These are phyloP conservation scores for Protobothrops flavoviridis DNA, from an alignment of 2,113 vertebrate species.

Conservation along the genomic window DNA sequence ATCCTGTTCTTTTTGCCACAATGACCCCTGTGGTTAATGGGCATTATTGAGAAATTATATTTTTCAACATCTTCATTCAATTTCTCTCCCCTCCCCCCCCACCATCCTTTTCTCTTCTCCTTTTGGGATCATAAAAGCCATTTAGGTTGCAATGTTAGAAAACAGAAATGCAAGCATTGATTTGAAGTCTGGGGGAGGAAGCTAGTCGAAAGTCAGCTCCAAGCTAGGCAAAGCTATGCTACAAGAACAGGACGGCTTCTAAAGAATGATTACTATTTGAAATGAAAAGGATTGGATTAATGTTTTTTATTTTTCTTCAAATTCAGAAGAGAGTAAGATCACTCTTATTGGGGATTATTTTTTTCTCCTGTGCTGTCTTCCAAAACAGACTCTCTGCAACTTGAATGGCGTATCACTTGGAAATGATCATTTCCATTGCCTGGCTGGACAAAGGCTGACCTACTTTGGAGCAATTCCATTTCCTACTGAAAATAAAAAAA, in stretches of 20 bases:
- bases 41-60: conserved; percentile 66
- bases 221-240: conserved; percentile 42
- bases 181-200: conserved; percentile 53
- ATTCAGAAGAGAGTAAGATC: conserved; percentile 7
- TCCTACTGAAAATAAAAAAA: background rate
- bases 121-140: conserved; percentile 69
- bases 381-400: conserved; percentile 9
- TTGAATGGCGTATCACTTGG: background rate
- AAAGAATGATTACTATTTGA: conserved; percentile 43
- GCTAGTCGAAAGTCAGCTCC: conserved; percentile 14
- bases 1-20: conserved; percentile 71
- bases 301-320: conserved; percentile 32
- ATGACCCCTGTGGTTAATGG: conserved; percentile 73
- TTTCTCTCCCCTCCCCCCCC: conserved; percentile 41
- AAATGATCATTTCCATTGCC: background rate
- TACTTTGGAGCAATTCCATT: background rate
- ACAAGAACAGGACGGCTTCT: conserved; percentile 36
- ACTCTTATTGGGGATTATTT: conserved; percentile 5
- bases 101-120: conserved; percentile 37
- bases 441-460: background rate
- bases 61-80: conserved; percentile 65
- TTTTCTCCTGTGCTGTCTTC: conserved; percentile 17
- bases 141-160: conserved; percentile 71
- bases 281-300: conserved; percentile 35
- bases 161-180: conserved; percentile 61